Evolutionary conservation across 2,797 vertebrate species (phyloP).

Genomic region (Rhyacichthys aspro): DNA sequence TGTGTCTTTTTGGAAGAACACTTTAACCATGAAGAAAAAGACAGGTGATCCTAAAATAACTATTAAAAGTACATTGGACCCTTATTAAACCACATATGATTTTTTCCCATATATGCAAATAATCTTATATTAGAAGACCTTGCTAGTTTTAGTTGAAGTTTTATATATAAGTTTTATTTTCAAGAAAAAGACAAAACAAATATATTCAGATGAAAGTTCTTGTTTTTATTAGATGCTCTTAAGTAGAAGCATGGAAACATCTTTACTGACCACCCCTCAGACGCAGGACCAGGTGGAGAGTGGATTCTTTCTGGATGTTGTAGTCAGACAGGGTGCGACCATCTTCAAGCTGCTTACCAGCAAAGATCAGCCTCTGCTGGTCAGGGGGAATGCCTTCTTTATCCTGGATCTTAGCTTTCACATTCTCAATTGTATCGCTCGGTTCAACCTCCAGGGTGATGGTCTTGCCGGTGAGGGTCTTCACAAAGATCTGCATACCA

Average conservation of each 20-base stretch:
- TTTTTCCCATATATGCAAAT: too few relatives aligned
- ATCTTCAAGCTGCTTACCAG: constrained; percentile 77
- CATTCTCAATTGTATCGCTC: constrained; percentile 82
- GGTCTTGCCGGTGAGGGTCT: too few relatives aligned
- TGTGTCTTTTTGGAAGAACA: not conserved
- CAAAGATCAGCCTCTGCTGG: constrained; percentile 81
- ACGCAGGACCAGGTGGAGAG: constrained; percentile 76
- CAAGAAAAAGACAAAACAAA: not conserved
- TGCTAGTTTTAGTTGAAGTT: too few relatives aligned
- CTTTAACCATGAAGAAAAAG: too few relatives aligned
- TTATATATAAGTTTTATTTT: too few relatives aligned
- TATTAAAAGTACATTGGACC: too few relatives aligned
- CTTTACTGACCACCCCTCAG: constrained; percentile 29
- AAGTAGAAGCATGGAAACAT: not conserved
- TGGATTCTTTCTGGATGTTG: constrained; percentile 79
- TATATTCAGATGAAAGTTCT: not conserved
- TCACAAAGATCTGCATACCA: too few relatives aligned
- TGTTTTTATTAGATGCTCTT: constrained; percentile 4
- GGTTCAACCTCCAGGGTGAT: constrained; percentile 66
- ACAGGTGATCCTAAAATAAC: too few relatives aligned
- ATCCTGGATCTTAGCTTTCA: constrained; percentile 81
- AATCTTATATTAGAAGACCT: too few relatives aligned
- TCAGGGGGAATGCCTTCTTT: constrained; percentile 81
- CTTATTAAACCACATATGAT: too few relatives aligned
- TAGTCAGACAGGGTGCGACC: constrained; percentile 77